Percentiles rank a stretch among this genome's conserved stretches.
Conservation (phyloP, 2,888 invertebrate species). For the Melieria omissa region DNA sequence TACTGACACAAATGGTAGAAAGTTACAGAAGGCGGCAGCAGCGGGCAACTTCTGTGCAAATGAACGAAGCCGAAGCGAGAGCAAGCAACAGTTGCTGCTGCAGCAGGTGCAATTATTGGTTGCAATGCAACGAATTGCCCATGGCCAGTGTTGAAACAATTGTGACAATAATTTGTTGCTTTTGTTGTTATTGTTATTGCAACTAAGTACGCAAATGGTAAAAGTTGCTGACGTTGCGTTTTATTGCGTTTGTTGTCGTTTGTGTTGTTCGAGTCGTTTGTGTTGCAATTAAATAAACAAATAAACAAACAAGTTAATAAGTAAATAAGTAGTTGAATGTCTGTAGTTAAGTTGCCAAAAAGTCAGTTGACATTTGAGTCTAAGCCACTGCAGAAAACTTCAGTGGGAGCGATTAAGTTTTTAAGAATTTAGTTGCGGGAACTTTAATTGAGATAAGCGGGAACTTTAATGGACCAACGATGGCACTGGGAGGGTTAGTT, state of each 20-base stretch:
- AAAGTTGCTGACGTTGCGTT: too few relatives aligned
- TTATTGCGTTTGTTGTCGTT: too few relatives aligned
- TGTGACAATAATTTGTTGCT: slow-evolving; percentile 50
- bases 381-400: not conserved
- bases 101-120: slow-evolving; percentile 50
- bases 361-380: too few relatives aligned
- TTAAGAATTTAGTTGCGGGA: not conserved
- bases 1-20: too few relatives aligned
- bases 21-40: not conserved
- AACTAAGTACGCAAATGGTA: not conserved
- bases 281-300: slow-evolving; percentile 37
- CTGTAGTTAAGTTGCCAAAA: too few relatives aligned
- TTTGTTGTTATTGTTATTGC: slow-evolving; percentile 37
- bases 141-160: slow-evolving; percentile 51
- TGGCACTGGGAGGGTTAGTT: too few relatives aligned
- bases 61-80: too few relatives aligned
- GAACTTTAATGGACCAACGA: not conserved
- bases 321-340: too few relatives aligned
- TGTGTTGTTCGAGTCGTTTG: not conserved
- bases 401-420: not conserved
- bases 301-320: too few relatives aligned
- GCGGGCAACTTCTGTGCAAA: not conserved
- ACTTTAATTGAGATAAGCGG: not conserved
- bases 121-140: slow-evolving; percentile 56
- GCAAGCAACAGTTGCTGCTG: slow-evolving; percentile 8